A percentile compares a stretch with the other conserved stretches of the same genome.
Evolutionary conservation across 2,888 invertebrate species (phyloP).

Genomic region (Drosophila mercatorum): DNA sequence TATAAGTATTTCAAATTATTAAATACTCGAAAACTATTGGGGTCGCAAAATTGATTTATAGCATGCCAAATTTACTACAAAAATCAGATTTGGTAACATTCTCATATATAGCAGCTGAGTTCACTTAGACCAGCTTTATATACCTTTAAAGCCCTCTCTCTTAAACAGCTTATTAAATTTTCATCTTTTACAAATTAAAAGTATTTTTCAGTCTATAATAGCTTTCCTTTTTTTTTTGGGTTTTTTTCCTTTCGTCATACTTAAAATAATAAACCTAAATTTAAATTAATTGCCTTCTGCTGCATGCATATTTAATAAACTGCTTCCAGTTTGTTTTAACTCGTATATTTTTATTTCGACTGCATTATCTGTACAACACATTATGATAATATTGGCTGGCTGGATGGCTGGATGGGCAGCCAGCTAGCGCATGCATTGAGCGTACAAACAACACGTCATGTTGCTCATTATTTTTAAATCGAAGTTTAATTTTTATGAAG

Average conservation of each 20-base stretch:
- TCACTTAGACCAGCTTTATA: not conserved
- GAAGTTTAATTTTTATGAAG: slow-evolving; percentile 83
- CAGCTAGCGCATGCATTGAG: slow-evolving; percentile 19
- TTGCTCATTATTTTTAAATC: slow-evolving; percentile 81
- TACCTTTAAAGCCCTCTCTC: not conserved
- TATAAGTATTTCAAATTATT: no score
- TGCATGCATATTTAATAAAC: slow-evolving; percentile 32
- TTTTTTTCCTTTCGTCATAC: not conserved
- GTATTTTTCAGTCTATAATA: not conserved
- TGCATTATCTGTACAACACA: slow-evolving; percentile 48
- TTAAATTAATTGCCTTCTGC: slow-evolving; percentile 38
- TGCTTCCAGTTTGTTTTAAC: slow-evolving; percentile 5
- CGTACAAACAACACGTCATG: slow-evolving; percentile 59
- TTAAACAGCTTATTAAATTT: not conserved
- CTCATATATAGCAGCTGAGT: no score
- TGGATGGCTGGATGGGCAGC: slow-evolving; percentile 13
- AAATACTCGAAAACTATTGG: no score
- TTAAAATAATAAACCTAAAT: slow-evolving; percentile 26
- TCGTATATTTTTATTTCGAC: slow-evolving; percentile 13
- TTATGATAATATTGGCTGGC: slow-evolving; percentile 40
- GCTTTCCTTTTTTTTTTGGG: not conserved
- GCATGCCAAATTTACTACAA: no score
- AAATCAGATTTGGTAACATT: no score
- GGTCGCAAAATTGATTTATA: no score
- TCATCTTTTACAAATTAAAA: not conserved